These are phyloP conservation scores for Ctena decussata DNA, from an alignment of 2,888 invertebrate species.

Conservation along the genomic window DNA sequence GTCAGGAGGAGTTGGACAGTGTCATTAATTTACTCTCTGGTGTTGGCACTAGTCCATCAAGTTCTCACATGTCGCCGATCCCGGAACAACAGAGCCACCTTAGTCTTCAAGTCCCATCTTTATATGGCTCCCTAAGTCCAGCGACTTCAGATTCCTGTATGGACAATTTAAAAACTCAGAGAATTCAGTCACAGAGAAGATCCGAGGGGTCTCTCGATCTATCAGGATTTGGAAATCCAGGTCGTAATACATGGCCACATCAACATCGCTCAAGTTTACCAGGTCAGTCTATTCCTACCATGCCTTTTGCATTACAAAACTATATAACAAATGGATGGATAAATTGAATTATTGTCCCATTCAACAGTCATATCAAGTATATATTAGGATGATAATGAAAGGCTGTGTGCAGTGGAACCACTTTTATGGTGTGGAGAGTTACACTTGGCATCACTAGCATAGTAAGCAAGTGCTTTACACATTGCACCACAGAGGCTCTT, in stretches of 20 bases:
- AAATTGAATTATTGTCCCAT: no score
- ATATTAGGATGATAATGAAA: no score
- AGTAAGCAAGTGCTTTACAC: no score
- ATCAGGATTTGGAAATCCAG: constrained; percentile 64
- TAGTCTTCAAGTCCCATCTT: constrained; percentile 34
- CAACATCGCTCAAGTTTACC: constrained; percentile 81
- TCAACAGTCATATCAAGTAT: no score
- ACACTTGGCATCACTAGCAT: no score
- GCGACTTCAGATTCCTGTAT: constrained; percentile 42
- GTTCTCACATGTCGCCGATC: constrained; percentile 66
- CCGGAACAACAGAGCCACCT: constrained; percentile 61
- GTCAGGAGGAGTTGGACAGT: constrained; percentile 84
- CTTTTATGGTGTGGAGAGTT: no score
- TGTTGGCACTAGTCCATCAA: constrained; percentile 48
- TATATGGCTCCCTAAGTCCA: constrained; percentile 40
- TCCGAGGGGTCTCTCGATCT: constrained; percentile 82
- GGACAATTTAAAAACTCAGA: constrained; percentile 31
- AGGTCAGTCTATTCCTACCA: constrained; percentile 24
- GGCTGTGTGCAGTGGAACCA: no score
- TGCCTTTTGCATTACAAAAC: no score
- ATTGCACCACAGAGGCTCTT: no score
- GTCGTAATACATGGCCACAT: constrained; percentile 78
- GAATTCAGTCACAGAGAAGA: constrained; percentile 72
- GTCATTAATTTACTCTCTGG: constrained; percentile 84
- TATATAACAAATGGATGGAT: no score